phyloP scores from a whole-genome alignment of 2,888 invertebrate species.

The Agrilus cyanescens region DNA sequence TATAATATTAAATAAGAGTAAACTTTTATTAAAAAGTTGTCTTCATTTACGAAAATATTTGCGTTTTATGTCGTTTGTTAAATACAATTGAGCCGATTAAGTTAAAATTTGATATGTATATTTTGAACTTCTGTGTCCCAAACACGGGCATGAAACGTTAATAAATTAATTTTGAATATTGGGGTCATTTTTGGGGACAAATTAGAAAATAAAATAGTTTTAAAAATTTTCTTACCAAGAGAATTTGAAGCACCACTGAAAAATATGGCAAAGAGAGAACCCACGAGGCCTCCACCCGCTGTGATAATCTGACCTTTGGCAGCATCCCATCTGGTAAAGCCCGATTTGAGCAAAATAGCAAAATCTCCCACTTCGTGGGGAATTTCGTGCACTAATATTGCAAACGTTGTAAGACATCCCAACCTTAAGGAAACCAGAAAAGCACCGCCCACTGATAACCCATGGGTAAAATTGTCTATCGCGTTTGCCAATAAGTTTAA shows the following conservation, averaged over 20 bases:
- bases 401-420: constrained; percentile 85
- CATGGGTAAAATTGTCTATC: constrained; percentile 98
- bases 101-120: too few relatives aligned
- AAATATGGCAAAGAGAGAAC: constrained; percentile 74
- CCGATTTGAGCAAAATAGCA: constrained; percentile 84
- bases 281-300: constrained; percentile 78
- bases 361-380: constrained; percentile 99
- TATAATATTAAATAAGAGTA: not conserved
- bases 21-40: too few relatives aligned
- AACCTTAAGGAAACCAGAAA: constrained; percentile 86
- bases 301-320: constrained; percentile 89
- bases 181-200: too few relatives aligned
- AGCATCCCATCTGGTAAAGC: constrained; percentile 89
- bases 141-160: too few relatives aligned
- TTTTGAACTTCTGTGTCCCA: too few relatives aligned
- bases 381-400: constrained; percentile 90
- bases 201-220: too few relatives aligned
- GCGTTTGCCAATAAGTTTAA: constrained; percentile 91
- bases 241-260: constrained; percentile 71
- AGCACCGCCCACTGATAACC: constrained; percentile 93
- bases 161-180: too few relatives aligned
- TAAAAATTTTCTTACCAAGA: constrained; percentile 46
- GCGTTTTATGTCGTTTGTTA: too few relatives aligned
- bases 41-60: too few relatives aligned
- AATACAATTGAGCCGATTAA: too few relatives aligned